A percentile compares a stretch with the other conserved stretches of the same genome.
phyloP scores from a whole-genome alignment of 2,797 vertebrate species.

The Paramormyrops hopkinsi region DNA sequence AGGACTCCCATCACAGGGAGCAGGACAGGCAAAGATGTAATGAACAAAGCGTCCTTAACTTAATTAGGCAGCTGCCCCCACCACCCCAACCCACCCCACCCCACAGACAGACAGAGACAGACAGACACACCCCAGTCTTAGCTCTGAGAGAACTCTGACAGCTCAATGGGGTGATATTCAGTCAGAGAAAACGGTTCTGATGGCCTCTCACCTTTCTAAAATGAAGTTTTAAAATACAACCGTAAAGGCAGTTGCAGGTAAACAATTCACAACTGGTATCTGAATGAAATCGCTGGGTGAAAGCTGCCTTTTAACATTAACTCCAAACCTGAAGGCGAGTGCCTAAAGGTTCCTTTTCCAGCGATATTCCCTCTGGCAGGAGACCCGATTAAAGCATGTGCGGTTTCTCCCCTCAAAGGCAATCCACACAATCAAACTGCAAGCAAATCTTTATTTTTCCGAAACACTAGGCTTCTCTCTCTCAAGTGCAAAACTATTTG shows the following conservation, averaged over 20 bases:
- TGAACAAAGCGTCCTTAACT: conserved; percentile 40
- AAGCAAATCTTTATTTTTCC: not conserved
- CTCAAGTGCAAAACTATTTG: not conserved
- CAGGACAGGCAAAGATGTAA: conserved; percentile 30
- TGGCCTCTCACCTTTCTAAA: conserved; percentile 26
- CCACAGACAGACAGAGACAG: not conserved
- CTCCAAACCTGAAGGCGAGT: not conserved
- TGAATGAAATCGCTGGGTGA: not conserved
- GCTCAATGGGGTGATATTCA: conserved; percentile 44
- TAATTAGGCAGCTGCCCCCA: conserved; percentile 35
- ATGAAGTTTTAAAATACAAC: conserved; percentile 32
- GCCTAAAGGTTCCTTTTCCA: not conserved
- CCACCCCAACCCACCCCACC: not conserved
- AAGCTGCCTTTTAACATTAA: not conserved
- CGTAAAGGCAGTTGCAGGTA: not conserved
- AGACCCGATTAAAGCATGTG: not conserved
- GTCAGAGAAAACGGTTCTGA: conserved; percentile 35
- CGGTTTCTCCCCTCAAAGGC: not conserved
- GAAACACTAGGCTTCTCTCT: not conserved
- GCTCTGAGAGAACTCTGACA: conserved; percentile 38
- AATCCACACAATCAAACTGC: not conserved
- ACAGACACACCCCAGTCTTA: conserved; percentile 22
- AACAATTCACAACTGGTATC: not conserved
- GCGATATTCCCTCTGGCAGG: not conserved
- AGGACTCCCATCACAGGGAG: not conserved